Evolutionary conservation across 2,113 vertebrate genomes (phyloP).

Genomic region (Nothoprocta perdicaria): DNA sequence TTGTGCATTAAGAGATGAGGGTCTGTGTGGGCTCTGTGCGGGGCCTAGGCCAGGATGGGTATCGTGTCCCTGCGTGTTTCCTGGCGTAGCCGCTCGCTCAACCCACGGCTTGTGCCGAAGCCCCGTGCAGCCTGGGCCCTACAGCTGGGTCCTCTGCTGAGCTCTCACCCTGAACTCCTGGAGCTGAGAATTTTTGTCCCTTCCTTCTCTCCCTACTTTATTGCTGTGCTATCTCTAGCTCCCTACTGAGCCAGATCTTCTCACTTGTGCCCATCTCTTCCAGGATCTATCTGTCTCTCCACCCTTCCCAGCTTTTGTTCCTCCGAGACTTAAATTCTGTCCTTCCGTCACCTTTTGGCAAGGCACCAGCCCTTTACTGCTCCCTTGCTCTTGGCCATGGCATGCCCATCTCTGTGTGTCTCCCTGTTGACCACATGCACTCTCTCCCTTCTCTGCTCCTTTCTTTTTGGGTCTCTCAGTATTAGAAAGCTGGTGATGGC

Average conservation of each 20-base stretch:
- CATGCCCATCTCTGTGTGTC: neutral
- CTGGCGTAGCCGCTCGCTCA: neutral
- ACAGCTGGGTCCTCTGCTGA: neutral
- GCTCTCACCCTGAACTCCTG: neutral
- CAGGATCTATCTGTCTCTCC: neutral
- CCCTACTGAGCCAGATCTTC: neutral
- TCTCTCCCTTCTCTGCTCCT: neutral
- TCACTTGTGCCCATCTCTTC: neutral
- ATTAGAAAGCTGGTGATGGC: neutral
- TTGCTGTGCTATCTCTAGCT: neutral
- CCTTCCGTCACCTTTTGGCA: neutral
- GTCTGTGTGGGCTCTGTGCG: neutral
- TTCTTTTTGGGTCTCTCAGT: neutral
- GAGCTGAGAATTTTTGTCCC: neutral
- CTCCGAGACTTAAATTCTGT: neutral
- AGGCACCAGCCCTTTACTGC: neutral
- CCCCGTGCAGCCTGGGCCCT: constrained; percentile 18
- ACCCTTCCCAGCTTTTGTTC: neutral
- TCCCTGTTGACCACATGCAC: neutral
- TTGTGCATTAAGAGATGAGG: neutral
- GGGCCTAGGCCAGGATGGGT: neutral
- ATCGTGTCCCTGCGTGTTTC: neutral
- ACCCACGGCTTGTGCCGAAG: neutral
- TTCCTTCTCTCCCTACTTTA: neutral
- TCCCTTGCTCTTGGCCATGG: neutral